Evolutionary conservation across 2,888 invertebrate species (phyloP), one percentile per base, ranked within the genome.

Genomic region (Imbricaverruca yamaguchii): DNA sequence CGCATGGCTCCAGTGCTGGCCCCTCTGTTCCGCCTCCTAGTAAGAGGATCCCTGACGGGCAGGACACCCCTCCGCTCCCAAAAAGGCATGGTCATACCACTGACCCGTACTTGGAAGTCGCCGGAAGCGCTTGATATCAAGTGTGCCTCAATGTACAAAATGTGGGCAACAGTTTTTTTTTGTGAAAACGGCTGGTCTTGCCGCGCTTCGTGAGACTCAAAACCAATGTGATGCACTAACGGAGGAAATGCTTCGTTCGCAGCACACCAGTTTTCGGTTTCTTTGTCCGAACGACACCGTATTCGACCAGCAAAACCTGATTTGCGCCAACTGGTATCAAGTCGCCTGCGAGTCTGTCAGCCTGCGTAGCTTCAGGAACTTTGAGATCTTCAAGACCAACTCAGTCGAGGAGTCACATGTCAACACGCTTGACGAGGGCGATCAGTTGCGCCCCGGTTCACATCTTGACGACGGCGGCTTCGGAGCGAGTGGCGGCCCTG

Each of bases 251-350:
- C 39, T 39, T 25, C 25, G 9, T 81, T 86, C 87, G 77, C 85
- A 92, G 92, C 88, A 93, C 82, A 91, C 93, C 87, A 93, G 93
- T 89, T 94, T 92, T 90, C 91, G 94, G 86, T 95, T 95, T 89
- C 91, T 94, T 87, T 95, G 95, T 86, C 95, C 95, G 61, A 95
- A 95, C 85, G 93, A 93, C 84, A 95, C 95, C 3, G 92, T 94
- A 86, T 94, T 94, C 88, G 94, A 86, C 81, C 85, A 86, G 82
- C 85, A 85, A 81, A 84, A 85, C 81, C 84, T 85, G 65, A 85
- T 86, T 81, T 86, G 86, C 83, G 85, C 86, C 81, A 85, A 85
- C 83, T 86, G 86, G 86, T 84, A 84, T 81, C 85, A 86, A 59
- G 85, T 85, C 18, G 84, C 85, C 82, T 86, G 86, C 82, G 80